phyloP scores from a whole-genome alignment of 2,797 vertebrate genomes.

The Gymnothorax reevesii region DNA sequence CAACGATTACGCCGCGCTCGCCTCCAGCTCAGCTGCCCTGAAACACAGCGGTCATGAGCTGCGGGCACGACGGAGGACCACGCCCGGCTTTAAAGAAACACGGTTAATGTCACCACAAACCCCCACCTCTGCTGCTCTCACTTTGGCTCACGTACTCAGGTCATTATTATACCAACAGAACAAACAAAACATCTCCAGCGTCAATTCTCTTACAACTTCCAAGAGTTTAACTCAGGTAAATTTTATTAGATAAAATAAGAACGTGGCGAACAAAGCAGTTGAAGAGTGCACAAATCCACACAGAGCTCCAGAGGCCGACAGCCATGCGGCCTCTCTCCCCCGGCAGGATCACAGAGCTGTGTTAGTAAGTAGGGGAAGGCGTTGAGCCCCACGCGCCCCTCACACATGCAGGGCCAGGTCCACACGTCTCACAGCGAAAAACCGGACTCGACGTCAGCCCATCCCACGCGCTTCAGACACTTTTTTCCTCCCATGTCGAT shows the following conservation, averaged over 20 bases:
- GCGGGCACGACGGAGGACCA: too few species aligned
- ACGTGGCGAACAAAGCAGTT: not conserved
- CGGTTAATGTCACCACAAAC: not conserved
- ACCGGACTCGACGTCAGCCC: not conserved
- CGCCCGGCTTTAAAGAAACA: constrained; percentile 8
- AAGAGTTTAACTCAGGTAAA: constrained; percentile 54
- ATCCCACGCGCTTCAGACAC: not conserved
- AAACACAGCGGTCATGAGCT: too few species aligned
- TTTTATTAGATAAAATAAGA: constrained; percentile 56
- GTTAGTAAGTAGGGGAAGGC: not conserved
- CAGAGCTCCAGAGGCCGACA: not conserved
- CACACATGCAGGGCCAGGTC: not conserved
- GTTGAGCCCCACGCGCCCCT: not conserved
- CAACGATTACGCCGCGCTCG: constrained; percentile 64
- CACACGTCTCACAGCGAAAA: not conserved
- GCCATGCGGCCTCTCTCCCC: too few species aligned
- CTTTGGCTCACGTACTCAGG: constrained; percentile 15
- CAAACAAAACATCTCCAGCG: constrained; percentile 25
- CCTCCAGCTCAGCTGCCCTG: constrained; percentile 44
- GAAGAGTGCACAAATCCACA: not conserved
- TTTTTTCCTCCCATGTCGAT: not conserved
- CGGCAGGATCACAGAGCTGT: too few species aligned
- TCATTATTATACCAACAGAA: constrained; percentile 4
- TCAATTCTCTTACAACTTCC: constrained; percentile 56
- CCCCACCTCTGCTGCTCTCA: not conserved